Evolutionary conservation across 2,797 vertebrate species (phyloP), one percentile per base, ranked within the genome.

Genomic region (Hydrocynus forskahlii): DNA sequence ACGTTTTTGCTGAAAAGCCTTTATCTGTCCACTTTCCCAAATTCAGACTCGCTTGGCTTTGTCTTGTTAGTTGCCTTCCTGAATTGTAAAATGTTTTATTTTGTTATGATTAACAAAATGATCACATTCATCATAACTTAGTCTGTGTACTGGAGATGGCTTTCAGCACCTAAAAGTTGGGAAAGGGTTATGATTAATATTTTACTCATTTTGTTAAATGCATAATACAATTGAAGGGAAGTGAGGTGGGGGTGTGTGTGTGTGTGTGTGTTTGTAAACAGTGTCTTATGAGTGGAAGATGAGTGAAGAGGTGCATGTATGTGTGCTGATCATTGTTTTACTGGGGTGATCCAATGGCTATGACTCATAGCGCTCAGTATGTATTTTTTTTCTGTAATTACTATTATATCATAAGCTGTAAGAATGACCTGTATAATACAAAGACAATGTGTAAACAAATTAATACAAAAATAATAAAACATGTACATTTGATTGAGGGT

Each of bases 391-490:
- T 89, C 89, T 94, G 93, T 93, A 92, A 92, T 93, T 91, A 92
- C 87, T 89, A 91, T 86, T 89, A 90, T 89, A 91, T 86, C 88
- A 90, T 91, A 91, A 90, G 90, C 88, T 90, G 93, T 94, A 93
- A 91, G 91, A 94, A 90, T 93, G 87, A 90, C 88, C 89, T 95
- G 93, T 94, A 94, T 92, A 91, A 90, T 92, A 93, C 86, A 88
- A 92, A 92, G 88, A 92, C 70, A 84, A 93, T 81, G 85, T 89
- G 82, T 92, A 93, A 88, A 89, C 83, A 84, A 79, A 85, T 86
- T 87, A 87, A 86, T 88, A 88, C 80, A 87, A 89, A 88, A 85
- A 85, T 48, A 92, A 92, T 87, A 85, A 93, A 92, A 91, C 89
- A 89, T 87, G 83, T 94, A 92, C 93, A 91, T 86, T 91, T 67